Evolutionary conservation across 2,797 vertebrate genomes (phyloP), one percentile per base, ranked within the genome.

Genomic region (Enteromius radiatus): DNA sequence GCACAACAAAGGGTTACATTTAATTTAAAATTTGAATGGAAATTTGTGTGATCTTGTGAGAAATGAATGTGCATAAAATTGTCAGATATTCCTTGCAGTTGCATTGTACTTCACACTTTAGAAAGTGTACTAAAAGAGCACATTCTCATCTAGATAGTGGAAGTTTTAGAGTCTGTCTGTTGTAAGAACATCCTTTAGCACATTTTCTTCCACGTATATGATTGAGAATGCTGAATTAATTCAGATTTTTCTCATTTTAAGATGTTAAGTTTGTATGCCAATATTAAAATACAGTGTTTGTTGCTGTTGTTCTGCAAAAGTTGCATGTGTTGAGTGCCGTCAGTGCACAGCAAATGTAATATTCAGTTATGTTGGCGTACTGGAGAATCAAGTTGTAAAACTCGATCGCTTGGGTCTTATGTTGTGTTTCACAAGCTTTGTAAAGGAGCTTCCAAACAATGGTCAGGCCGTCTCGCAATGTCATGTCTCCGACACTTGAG

Each of bases 361-460:
- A 79, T 69, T 69, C 28, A 17, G 43, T 49, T 31, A 21, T 17
- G 75, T 43, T 6, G 8, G 41, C 1, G 14, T 45, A 17, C 43
- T 8, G 10, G 38, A 47, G 26, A 36, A 49, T 43, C 26, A n/a
- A 68, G 78, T 43, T 33, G 67, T 69, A 71, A 47, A 81, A 74
- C 79, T 64, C 15, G 15, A 81, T 64, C 56, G 0, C 56, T 61
- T 31, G 0, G 26, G 19, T 59, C 19, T 33, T 61, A 71, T 43
- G 49, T 61, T 31, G 49, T 19, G 78, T 80, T 80, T 47, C 12
- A 4, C 21, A 71, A 9, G 38, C 41, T 71, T 36, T 81, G 38
- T 63, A 47, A 73, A 81, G 26, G 36, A 80, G 68, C 68, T 47
- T 81, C 21, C 43, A 64, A 81, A 81, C 70, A 74, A 63, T 81